Conservation (phyloP, 1,140 invertebrate species). For the Drosophila tani region DNA sequence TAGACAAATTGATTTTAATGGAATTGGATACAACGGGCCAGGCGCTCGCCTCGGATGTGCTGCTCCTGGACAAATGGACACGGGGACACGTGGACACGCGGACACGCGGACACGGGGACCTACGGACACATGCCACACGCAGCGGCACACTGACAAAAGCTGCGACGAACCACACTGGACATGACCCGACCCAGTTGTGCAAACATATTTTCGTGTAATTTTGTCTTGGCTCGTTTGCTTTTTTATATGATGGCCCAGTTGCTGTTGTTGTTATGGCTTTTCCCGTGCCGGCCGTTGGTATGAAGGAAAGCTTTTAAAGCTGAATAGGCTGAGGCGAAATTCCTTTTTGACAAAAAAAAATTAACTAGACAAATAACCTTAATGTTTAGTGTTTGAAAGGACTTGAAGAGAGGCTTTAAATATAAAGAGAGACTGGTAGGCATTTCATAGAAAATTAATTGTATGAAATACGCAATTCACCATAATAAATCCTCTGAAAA, state of each 20-base stretch:
- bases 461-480: not conserved
- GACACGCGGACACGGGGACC: slow-evolving; percentile 2
- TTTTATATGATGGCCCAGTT: slow-evolving; percentile 58
- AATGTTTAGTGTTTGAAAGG: not conserved
- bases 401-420: not conserved
- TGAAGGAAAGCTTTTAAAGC: slow-evolving; percentile 20
- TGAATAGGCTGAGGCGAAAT: not conserved
- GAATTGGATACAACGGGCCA: slow-evolving; percentile 71
- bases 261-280: slow-evolving; percentile 33
- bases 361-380: not conserved
- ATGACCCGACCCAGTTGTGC: slow-evolving; percentile 65
- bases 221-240: slow-evolving; percentile 66
- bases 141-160: slow-evolving; percentile 36
- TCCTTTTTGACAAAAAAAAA: not conserved
- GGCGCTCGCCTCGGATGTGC: slow-evolving; percentile 40
- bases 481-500: not conserved
- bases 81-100: not conserved
- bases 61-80: slow-evolving; percentile 22
- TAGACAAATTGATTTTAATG: slow-evolving; percentile 84
- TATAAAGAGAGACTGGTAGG: not conserved
- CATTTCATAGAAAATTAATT: too few relatives aligned
- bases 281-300: slow-evolving; percentile 8
- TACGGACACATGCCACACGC: slow-evolving; percentile 46
- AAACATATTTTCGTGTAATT: slow-evolving; percentile 80
- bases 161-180: slow-evolving; percentile 52